Evolutionary conservation across 2,113 vertebrate genomes (phyloP).

Genomic region (Calyptomena viridis): DNA sequence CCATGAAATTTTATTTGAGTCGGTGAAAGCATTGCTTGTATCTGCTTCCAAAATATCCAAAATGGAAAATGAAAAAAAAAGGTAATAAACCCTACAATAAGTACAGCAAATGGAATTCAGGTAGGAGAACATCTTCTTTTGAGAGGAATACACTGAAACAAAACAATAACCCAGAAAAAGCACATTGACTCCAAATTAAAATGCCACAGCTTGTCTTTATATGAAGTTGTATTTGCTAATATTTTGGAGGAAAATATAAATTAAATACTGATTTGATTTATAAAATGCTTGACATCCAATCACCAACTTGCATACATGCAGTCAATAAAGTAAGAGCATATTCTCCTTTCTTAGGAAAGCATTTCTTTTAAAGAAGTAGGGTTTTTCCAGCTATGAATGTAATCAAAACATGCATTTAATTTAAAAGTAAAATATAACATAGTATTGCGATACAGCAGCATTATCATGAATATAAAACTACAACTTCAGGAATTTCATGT

Average conservation of each 20-base stretch:
- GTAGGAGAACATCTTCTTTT: background rate
- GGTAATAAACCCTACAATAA: background rate
- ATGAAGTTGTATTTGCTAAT: background rate
- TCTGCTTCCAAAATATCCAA: background rate
- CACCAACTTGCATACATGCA: background rate
- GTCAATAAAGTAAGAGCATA: background rate
- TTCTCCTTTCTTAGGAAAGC: background rate
- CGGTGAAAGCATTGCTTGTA: background rate
- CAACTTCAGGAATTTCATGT: background rate
- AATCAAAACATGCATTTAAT: background rate
- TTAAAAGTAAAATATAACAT: background rate
- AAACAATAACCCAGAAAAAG: background rate
- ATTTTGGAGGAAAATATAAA: conserved; percentile 1
- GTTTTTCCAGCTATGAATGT: background rate
- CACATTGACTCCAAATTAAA: background rate
- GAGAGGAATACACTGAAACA: background rate
- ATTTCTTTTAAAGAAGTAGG: background rate
- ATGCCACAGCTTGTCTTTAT: background rate
- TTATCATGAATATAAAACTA: background rate
- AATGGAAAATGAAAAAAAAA: background rate
- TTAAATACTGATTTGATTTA: conserved; percentile 5
- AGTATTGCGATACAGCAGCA: background rate
- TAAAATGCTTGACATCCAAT: background rate
- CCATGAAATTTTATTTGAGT: background rate
- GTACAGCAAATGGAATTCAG: background rate